Evolutionary conservation across 1,140 invertebrate genomes (phyloP).

Genomic region (Papilio machaon): DNA sequence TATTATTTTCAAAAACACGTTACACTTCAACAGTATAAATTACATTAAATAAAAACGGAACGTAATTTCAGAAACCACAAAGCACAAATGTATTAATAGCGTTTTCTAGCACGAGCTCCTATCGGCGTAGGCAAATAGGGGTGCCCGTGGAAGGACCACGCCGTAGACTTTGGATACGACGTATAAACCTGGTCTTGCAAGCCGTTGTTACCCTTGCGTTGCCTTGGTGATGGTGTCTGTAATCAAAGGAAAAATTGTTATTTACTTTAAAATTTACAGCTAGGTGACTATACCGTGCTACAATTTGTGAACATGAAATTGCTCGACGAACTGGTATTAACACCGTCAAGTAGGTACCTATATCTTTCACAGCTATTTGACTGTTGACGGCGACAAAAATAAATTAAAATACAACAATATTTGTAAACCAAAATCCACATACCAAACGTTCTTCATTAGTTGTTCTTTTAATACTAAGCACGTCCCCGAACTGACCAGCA

Average conservation of each 20-base stretch:
- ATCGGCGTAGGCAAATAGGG: neutral
- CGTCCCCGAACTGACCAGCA: slow-evolving; percentile 56
- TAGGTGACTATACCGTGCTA: too few relatives aligned
- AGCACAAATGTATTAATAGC: slow-evolving; percentile 12
- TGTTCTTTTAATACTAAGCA: slow-evolving; percentile 44
- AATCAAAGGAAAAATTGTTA: slow-evolving; percentile 46
- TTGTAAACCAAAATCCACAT: slow-evolving; percentile 10
- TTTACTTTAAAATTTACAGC: neutral
- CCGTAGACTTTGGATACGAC: slow-evolving; percentile 61
- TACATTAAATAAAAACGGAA: slow-evolving; percentile 14
- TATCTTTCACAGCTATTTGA: too few relatives aligned
- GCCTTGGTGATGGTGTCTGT: slow-evolving; percentile 32
- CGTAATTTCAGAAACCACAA: slow-evolving; percentile 25
- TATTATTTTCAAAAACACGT: slow-evolving; percentile 17
- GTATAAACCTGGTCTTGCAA: slow-evolving; percentile 71
- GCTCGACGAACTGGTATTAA: too few relatives aligned
- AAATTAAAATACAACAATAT: slow-evolving; percentile 1
- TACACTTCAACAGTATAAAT: slow-evolving; percentile 1
- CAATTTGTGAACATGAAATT: too few relatives aligned
- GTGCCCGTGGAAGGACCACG: slow-evolving; percentile 70
- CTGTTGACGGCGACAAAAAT: neutral
- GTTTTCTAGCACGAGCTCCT: slow-evolving; percentile 1
- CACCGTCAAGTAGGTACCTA: too few relatives aligned
- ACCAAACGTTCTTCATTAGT: slow-evolving; percentile 42
- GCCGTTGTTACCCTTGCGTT: slow-evolving; percentile 62